Percentiles rank a stretch among this genome's conserved stretches.
These are phyloP conservation scores for Spilogale gracilis DNA, from an alignment of 2,113 vertebrate species.

Conservation along the genomic window DNA sequence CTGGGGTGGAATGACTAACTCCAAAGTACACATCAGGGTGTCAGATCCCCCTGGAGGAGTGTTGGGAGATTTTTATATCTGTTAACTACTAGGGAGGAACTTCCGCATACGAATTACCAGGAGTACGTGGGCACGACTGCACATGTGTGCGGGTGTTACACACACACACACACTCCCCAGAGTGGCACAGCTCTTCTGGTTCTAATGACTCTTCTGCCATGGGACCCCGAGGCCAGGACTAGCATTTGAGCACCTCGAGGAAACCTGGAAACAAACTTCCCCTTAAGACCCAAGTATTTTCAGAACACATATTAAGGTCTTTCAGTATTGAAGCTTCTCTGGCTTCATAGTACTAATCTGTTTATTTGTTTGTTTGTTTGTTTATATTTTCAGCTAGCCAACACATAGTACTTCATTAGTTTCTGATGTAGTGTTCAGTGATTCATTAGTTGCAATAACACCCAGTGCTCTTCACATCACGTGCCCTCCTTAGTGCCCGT, in stretches of 20 bases:
- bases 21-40: neutral
- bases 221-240: slow-evolving; percentile 77
- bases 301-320: slow-evolving; percentile 89
- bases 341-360: slow-evolving; percentile 92
- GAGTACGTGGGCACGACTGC: neutral
- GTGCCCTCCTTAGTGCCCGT: no score
- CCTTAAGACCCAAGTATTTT: slow-evolving; percentile 92
- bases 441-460: no score
- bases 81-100: neutral
- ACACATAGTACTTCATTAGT: no score
- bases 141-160: no score
- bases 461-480: no score
- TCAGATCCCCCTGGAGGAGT: neutral
- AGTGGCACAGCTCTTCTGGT: slow-evolving; percentile 81
- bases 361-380: slow-evolving; percentile 81
- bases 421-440: no score
- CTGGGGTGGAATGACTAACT: neutral
- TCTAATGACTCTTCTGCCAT: slow-evolving; percentile 29
- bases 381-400: no score
- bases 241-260: slow-evolving; percentile 91
- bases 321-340: slow-evolving; percentile 90
- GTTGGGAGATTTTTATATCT: neutral
- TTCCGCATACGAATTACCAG: neutral
- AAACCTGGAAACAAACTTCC: slow-evolving; percentile 91
- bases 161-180: neutral